Percentiles rank a stretch among this genome's conserved stretches.
Conservation (phyloP, 2,888 invertebrate genomes). For the Acheta domesticus region DNA sequence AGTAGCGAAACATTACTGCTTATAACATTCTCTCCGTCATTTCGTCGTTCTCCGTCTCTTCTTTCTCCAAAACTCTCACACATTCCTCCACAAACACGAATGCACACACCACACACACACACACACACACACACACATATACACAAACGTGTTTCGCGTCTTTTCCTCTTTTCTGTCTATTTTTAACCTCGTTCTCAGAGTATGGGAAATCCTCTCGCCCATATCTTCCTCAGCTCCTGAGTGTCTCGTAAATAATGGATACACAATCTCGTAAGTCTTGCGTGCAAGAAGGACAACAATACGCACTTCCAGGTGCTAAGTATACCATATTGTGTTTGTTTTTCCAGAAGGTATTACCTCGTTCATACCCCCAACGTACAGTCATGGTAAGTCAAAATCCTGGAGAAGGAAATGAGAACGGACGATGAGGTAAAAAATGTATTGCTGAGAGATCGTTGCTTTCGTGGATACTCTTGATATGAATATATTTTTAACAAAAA, state of each 20-base stretch:
- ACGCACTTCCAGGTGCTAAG: neutral
- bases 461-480: no score
- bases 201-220: neutral
- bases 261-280: neutral
- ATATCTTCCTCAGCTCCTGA: neutral
- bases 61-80: neutral
- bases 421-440: no score
- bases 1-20: neutral
- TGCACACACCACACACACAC: no score
- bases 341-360: neutral
- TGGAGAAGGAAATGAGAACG: no score
- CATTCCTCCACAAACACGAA: neutral
- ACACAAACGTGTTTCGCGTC: neutral
- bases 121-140: no score
- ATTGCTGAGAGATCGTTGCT: no score
- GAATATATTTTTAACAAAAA: no score
- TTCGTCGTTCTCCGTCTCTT: neutral
- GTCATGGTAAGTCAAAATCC: no score
- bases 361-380: no score
- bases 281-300: neutral
- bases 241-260: neutral
- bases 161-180: neutral
- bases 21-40: neutral
- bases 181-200: neutral
- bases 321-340: neutral